Evolutionary conservation across 1,140 invertebrate genomes (phyloP).

Genomic region (Bombus picipes): DNA sequence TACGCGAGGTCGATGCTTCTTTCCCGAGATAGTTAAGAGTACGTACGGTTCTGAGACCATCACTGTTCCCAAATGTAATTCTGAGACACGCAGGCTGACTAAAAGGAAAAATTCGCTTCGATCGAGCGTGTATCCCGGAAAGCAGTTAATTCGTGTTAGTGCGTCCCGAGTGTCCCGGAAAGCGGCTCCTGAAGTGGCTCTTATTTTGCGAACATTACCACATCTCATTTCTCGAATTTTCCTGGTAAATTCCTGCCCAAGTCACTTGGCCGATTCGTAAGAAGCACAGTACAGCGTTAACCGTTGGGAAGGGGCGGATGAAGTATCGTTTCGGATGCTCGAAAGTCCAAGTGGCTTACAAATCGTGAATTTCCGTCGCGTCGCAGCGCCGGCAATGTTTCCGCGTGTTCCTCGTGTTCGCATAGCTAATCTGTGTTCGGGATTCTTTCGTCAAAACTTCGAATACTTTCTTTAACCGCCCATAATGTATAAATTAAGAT

Average conservation of each 20-base stretch:
- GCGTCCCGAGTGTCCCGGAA: constrained; percentile 39
- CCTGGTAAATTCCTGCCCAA: constrained; percentile 58
- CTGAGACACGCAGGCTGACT: no score
- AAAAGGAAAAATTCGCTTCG: constrained; percentile 14
- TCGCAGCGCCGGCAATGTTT: constrained; percentile 36
- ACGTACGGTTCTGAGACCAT: neutral
- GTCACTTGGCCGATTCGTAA: constrained; percentile 64
- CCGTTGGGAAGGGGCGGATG: constrained; percentile 43
- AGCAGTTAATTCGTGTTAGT: constrained; percentile 58
- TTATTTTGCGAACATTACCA: constrained; percentile 62
- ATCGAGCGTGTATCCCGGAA: constrained; percentile 16
- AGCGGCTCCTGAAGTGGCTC: constrained; percentile 52
- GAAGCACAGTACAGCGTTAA: constrained; percentile 32
- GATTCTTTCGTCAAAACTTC: constrained; percentile 3
- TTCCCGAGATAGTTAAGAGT: neutral
- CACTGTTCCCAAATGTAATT: no score
- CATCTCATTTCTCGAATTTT: constrained; percentile 59
- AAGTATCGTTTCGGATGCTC: constrained; percentile 69
- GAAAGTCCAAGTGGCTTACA: constrained; percentile 72
- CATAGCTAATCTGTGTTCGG: neutral
- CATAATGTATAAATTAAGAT: no score
- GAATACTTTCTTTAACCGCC: no score
- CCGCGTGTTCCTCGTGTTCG: constrained; percentile 42
- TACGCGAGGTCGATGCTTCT: neutral
- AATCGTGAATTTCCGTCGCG: constrained; percentile 71